Base-by-base conservation (phyloP, 2,888 invertebrate species). In the Acrobasis consociella region DNA sequence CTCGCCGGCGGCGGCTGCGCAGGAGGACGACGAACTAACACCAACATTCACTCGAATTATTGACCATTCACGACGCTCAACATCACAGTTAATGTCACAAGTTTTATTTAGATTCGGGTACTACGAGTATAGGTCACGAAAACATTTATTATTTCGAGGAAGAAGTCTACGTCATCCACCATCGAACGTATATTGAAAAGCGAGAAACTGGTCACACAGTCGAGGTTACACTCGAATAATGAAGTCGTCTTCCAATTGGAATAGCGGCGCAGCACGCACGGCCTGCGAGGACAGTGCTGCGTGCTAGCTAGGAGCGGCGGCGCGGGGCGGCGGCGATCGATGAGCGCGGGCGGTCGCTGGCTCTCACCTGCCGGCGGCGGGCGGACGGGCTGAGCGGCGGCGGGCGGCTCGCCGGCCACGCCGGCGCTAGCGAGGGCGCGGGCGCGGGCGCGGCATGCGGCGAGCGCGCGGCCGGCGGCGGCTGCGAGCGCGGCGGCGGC, bases 401-500 rank as follows among this genome's bases (percentile, higher is more conserved):
- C 76, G 76, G 72, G 78, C 78, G 77, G 77, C 75, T 71, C 75
- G 80, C 74, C 78, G 78, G 79, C 81, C 82, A 80, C 81, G 84
- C 81, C 82, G 81, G 79, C 80, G 83, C 84, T 82, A 81, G 81
- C 80, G 83, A 77, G 78, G 80, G 76, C 81, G 81, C 82, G 81
- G 67, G 65, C 75, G 78, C 78, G 75, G 78, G 80, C 80, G 85
- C 84, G 84, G 80, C 81, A 81, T 80, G 80, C 78, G 85, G 83
- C 82, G 81, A 76, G 80, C 77, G 79, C 81, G 80, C 78, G 76
- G 82, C 81, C 83, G 80, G 82, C 77, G 78, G 74, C 74, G 75
- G 76, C 80, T 78, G 80, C 77, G 78, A 80, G 76, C 76, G 76
- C 78, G 76, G 76, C 73, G 77, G 80, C 82, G 80, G 75, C 76